Percentiles rank a stretch among this genome's conserved stretches.
Evolutionary conservation across 2,797 vertebrate genomes (phyloP).

Genomic region (Sebastes hopkinsi): DNA sequence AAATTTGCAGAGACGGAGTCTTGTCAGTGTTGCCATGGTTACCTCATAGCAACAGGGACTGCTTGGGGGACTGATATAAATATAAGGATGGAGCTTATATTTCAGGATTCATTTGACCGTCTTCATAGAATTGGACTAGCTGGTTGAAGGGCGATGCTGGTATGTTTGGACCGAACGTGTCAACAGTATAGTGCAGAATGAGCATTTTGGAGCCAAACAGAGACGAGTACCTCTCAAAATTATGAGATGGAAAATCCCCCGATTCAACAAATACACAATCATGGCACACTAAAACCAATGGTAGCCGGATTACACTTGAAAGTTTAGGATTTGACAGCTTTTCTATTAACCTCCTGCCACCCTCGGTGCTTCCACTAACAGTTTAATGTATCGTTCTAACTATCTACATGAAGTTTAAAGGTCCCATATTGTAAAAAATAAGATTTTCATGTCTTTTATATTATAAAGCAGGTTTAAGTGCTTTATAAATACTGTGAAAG

Average conservation of each 20-base stretch:
- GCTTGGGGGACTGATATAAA: background rate
- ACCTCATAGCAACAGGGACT: slow-evolving; percentile 40
- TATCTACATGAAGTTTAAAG: too few relatives aligned
- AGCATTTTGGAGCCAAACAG: background rate
- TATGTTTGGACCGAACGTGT: background rate
- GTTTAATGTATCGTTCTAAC: background rate
- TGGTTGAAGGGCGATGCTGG: background rate
- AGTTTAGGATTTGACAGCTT: background rate
- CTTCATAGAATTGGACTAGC: background rate
- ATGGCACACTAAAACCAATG: background rate
- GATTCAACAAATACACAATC: background rate
- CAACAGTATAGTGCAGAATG: background rate
- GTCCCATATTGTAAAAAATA: too few relatives aligned
- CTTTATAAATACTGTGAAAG: too few relatives aligned
- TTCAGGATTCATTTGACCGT: background rate
- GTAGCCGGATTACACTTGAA: background rate
- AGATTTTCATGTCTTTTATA: too few relatives aligned
- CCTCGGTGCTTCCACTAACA: background rate
- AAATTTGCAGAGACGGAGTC: background rate
- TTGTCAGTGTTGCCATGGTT: slow-evolving; percentile 42
- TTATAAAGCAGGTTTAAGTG: too few relatives aligned
- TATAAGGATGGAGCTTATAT: background rate
- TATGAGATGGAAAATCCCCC: background rate
- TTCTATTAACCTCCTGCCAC: background rate
- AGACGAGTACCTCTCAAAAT: background rate